phyloP scores from a whole-genome alignment of 2,113 vertebrate species.

The Procavia capensis region DNA sequence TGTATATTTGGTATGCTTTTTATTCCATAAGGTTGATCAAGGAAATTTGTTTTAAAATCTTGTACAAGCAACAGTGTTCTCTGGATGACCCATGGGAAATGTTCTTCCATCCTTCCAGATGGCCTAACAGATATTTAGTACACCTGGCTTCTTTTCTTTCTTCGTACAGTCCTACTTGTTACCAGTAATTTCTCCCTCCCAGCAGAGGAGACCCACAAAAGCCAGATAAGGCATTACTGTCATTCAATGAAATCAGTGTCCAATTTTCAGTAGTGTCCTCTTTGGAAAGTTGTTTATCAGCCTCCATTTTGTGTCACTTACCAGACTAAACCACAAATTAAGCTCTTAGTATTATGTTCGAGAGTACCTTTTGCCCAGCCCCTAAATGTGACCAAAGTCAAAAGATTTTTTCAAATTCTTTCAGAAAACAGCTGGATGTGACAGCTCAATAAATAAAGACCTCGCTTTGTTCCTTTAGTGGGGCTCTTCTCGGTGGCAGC shows the following conservation, averaged over 20 bases:
- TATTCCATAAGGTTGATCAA: not conserved
- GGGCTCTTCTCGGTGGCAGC: not conserved
- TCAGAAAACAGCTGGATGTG: not conserved
- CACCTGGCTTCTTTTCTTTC: not conserved
- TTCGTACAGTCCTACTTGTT: not conserved
- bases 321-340: not conserved
- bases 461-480: not conserved
- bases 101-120: not conserved
- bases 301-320: not conserved
- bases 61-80: not conserved
- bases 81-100: not conserved
- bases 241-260: not conserved
- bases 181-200: not conserved
- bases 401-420: not conserved
- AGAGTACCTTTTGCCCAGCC: not conserved
- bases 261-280: not conserved
- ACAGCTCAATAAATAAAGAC: not conserved
- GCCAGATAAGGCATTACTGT: not conserved
- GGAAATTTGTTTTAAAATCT: not conserved
- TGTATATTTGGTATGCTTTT: not conserved
- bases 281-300: not conserved
- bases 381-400: not conserved
- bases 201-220: not conserved
- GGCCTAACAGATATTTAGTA: not conserved
- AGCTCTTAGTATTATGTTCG: not conserved